Base-by-base conservation (phyloP, 2,888 invertebrate genomes). In the Chrysotoxum bicinctum region DNA sequence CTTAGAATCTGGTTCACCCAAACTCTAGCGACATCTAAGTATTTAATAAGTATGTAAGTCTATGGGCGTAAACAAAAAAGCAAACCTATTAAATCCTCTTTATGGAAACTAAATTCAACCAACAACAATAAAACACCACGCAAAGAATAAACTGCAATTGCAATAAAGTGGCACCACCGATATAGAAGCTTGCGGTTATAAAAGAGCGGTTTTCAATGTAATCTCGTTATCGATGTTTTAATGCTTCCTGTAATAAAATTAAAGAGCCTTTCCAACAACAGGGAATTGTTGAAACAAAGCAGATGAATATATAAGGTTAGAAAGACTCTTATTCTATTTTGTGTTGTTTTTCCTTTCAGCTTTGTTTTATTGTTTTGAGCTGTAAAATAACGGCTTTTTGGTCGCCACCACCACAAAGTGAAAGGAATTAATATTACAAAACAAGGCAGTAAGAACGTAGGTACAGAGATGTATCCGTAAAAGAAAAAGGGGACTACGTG, bases 221-320 rank as follows among this genome's bases (percentile, higher is more conserved):
- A 84, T 80, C 80, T 84, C 80, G 75, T 84, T 84, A 84, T 84
- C 84, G 84, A 84, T 80, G 66, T 84, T 80, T 84, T 84, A 84
- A 84, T 80, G 84, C 40, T 60, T 72, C 54, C 16, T 26, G 75
- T 72, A 84, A 84, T 84, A 84, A 84, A 84, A 80, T 84, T 75
- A 75, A 84, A 76, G 75, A 75, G 72, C 70, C 75, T 75, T 72
- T 80, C 58, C 52, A 23, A n/a, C 9, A 26, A 16, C n/a, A 30
- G 50, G 37, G 40, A 75, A 79, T 58, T 40, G 50, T 58, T 40
- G 50, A 35, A 73, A 66, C 35, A 70, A 66, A 62, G n/a, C 62
- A 64, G 58, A 75, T 69, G 43, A 43, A 26, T 30, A 43, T 52
- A 43, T 48, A 52, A 26, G 26, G 30, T 54, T 54, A 16, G 60